Evolutionary conservation across 2,797 vertebrate genomes (phyloP).

Genomic region (Leptodactylus fallax): DNA sequence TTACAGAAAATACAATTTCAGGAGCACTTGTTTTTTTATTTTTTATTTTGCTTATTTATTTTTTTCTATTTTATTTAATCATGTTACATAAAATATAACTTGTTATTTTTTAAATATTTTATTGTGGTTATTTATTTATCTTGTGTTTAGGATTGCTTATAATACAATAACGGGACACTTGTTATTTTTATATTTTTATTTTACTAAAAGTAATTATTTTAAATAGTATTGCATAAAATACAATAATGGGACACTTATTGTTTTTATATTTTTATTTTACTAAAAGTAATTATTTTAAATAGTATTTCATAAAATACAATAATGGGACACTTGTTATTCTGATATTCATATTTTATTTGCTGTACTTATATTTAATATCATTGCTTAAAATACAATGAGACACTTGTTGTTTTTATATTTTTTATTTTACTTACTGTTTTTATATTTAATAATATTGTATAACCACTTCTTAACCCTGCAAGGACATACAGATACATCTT

Average conservation of each 20-base stretch:
- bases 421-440: too few relatives aligned
- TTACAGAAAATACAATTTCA: conserved; percentile 69
- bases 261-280: not conserved
- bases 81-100: not conserved
- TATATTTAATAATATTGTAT: too few relatives aligned
- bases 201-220: too few relatives aligned
- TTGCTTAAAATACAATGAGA: not conserved
- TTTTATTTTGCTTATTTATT: not conserved
- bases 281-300: too few relatives aligned
- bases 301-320: too few relatives aligned
- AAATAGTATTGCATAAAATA: too few relatives aligned
- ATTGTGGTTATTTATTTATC: not conserved
- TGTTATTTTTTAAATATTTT: not conserved
- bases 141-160: not conserved
- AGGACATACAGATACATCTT: too few relatives aligned
- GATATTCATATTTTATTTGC: too few relatives aligned
- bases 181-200: not conserved
- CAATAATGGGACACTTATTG: too few relatives aligned
- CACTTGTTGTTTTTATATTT: too few relatives aligned
- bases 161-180: not conserved
- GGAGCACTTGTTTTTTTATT: conserved; percentile 40
- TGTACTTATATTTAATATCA: not conserved
- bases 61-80: not conserved
- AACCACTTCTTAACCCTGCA: too few relatives aligned
- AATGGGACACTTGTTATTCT: not conserved